Evolutionary conservation across 2,113 vertebrate species (phyloP), one percentile per base, ranked within the genome.

Genomic region (Lanius ludovicianus): DNA sequence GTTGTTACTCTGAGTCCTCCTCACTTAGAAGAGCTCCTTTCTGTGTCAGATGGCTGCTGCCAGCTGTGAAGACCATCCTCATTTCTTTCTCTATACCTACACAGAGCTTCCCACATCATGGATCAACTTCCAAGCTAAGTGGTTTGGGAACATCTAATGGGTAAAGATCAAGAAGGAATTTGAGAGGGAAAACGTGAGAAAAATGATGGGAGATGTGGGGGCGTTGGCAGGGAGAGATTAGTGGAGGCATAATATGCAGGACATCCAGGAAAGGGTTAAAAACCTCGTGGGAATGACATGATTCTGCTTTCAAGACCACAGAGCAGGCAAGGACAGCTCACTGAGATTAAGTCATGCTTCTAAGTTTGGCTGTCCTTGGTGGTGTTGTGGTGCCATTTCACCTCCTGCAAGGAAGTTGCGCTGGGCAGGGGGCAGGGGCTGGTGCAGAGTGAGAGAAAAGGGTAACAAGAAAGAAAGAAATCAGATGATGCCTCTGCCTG

Each of bases 331-430:
- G 78, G 85, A 88, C 90, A 94, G 93, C 90, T 94, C 84, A 37
- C 33, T 44, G 79, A 84, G 90, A 97, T 96, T 77, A 95, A 90
- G 90, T 95, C 94, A 97, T 91, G 90, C 85, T 93, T 92, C 91
- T 95, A 94, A 96, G 67, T 95, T 96, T 95, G 92, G 86, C 85
- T 76, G 68, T 77, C 84, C 89, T 53, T 75, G 83, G 87, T 69
- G 50, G 70, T 50, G 15, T 46, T 57, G 79, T 63, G 75, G 79
- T 88, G 88, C 83, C 64, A 39, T 82, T 96, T 88, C 3, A 25
- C 64, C 90, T 93, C 92, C 79, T 87, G 82, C 64, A 78, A 92
- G 92, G 90, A 93, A 92, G 73, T 62, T 50, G 73, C 33, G 76
- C 79, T 73, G 64, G 64, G 47, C 7, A 37, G 37, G 37, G 37